Evolutionary conservation across 1,140 invertebrate species (phyloP).

Genomic region (Phymastichus coffea): DNA sequence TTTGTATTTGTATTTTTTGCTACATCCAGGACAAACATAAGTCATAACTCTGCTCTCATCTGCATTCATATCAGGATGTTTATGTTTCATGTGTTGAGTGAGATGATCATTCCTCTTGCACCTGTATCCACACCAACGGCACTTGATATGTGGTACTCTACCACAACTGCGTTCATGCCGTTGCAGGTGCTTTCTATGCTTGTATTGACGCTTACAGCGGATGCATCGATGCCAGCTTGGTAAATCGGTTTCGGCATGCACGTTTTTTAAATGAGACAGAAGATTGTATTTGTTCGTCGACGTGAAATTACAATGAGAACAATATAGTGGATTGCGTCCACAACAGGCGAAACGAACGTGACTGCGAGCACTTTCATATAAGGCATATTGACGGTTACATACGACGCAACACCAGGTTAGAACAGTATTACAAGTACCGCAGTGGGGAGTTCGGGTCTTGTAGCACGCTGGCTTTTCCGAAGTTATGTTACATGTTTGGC

Average conservation of each 20-base stretch:
- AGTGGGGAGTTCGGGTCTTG: not conserved
- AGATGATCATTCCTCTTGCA: conserved; percentile 3
- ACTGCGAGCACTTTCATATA: not conserved
- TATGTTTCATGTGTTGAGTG: not conserved
- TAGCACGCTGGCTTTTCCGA: not conserved
- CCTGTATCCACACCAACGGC: not conserved
- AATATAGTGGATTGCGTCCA: not conserved
- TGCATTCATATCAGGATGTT: not conserved
- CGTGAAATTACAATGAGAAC: not conserved
- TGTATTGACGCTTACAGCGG: not conserved
- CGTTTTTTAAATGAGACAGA: not conserved
- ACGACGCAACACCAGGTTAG: not conserved
- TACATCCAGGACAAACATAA: not conserved
- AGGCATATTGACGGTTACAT: not conserved
- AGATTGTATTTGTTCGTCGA: not conserved
- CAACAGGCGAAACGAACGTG: not conserved
- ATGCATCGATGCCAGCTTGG: not conserved
- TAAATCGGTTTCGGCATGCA: not conserved
- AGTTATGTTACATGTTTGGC: not conserved
- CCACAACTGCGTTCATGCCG: conserved; percentile 7
- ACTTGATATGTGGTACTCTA: not conserved
- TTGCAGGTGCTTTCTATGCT: not conserved
- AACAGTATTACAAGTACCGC: not conserved
- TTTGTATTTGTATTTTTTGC: conserved; percentile 2
- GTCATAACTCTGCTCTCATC: not conserved